phyloP scores from a whole-genome alignment of 35 echinoderm and acorn worm species.

The Acanthaster planci region DNA sequence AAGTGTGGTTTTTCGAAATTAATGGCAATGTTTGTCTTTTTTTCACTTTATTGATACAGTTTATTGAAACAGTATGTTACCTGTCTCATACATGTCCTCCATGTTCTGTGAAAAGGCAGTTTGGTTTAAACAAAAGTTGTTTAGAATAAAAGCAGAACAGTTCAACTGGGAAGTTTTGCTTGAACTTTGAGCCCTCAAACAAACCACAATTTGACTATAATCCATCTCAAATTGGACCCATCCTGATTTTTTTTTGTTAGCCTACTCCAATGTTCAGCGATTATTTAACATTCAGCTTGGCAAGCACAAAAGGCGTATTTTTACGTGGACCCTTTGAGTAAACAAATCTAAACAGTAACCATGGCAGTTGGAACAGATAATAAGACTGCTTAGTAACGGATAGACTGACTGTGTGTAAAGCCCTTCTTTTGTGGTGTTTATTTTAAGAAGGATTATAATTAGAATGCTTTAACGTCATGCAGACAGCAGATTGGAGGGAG shows the following conservation, averaged over 20 bases:
- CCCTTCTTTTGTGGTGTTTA: background rate
- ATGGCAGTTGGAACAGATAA: constrained; percentile 24
- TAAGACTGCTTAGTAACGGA: background rate
- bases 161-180: too few species aligned
- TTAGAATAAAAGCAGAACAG: too few species aligned
- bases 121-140: too few species aligned
- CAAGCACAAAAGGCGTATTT: background rate
- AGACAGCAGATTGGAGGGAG: background rate
- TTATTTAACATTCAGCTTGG: too few species aligned
- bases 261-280: too few species aligned
- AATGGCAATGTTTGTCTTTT: too few species aligned
- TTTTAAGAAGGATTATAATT: constrained; percentile 22
- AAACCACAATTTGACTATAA: background rate
- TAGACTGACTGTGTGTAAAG: background rate
- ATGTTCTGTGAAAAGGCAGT: too few species aligned
- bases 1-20: too few species aligned
- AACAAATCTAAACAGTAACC: constrained; percentile 27
- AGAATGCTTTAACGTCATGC: constrained; percentile 14
- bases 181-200: constrained; percentile 10
- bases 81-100: too few species aligned
- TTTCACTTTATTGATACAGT: too few species aligned
- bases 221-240: constrained; percentile 6
- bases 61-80: too few species aligned
- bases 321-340: background rate
- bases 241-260: background rate